phyloP scores from a whole-genome alignment of 2,888 invertebrate genomes.

The Panopea generosa region DNA sequence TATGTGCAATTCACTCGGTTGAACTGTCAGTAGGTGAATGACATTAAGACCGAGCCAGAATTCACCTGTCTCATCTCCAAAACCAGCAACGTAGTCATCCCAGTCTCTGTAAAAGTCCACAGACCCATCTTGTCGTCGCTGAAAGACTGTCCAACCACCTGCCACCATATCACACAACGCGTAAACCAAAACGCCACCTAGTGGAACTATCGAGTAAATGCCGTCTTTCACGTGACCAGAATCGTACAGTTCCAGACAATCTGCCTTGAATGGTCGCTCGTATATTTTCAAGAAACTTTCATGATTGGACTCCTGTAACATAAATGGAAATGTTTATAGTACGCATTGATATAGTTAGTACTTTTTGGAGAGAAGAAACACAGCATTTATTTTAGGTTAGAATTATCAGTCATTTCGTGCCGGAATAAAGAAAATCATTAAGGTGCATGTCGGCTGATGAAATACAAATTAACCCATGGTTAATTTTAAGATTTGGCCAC shows the following conservation, averaged over 20 bases:
- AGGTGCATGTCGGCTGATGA: no score
- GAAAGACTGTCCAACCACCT: slow-evolving; percentile 23
- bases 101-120: slow-evolving; percentile 15
- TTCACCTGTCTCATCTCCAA: neutral
- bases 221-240: neutral
- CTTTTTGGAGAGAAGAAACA: no score
- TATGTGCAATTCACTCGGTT: neutral
- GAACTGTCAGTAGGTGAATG: neutral
- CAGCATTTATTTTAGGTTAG: no score
- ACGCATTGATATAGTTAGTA: no score
- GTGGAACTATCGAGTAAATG: slow-evolving; percentile 4
- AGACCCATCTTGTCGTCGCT: slow-evolving; percentile 15
- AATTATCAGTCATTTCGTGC: no score
- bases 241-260: slow-evolving; percentile 8
- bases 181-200: neutral
- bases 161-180: slow-evolving; percentile 21
- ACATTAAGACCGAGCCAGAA: slow-evolving; percentile 18
- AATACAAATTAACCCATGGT: no score
- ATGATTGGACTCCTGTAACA: no score
- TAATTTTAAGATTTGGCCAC: no score
- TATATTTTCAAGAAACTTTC: no score
- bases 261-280: neutral
- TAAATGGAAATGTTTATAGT: no score
- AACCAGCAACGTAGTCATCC: slow-evolving; percentile 14
- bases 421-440: no score